Percentiles rank a stretch among this genome's conserved stretches.
Evolutionary conservation across 2,797 vertebrate species (phyloP).

Genomic region (Aulostomus chinensis): DNA sequence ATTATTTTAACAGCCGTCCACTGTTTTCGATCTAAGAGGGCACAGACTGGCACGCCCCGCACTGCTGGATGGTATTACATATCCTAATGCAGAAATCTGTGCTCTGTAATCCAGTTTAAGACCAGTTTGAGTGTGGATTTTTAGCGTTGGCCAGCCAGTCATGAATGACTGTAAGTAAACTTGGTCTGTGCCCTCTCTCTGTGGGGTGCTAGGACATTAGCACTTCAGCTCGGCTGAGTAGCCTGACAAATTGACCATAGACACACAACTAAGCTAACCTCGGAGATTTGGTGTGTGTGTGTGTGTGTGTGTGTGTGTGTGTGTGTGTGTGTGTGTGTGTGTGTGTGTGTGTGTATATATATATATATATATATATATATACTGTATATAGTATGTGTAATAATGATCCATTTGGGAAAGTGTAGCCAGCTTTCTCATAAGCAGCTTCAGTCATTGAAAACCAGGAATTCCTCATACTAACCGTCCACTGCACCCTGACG

Average conservation of each 20-base stretch:
- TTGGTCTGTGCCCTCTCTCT: slow-evolving; percentile 33
- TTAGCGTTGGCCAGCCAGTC: slow-evolving; percentile 27
- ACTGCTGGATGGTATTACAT: slow-evolving; percentile 18
- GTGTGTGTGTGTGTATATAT: no score
- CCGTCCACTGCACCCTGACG: slow-evolving; percentile 96
- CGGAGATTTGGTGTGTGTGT: neutral
- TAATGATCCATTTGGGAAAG: no score
- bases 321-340: no score
- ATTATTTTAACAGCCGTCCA: slow-evolving; percentile 75
- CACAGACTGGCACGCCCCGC: slow-evolving; percentile 63
- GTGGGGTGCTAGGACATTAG: slow-evolving; percentile 27
- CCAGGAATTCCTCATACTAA: slow-evolving; percentile 72
- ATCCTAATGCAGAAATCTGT: slow-evolving; percentile 18
- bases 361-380: no score
- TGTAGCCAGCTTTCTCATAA: no score
- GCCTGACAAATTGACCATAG: slow-evolving; percentile 47
- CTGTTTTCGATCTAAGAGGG: slow-evolving; percentile 70
- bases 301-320: neutral
- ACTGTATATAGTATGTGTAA: no score
- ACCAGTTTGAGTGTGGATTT: slow-evolving; percentile 18
- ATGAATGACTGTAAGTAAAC: neutral
- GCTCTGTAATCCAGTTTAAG: slow-evolving; percentile 19
- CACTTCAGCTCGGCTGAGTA: slow-evolving; percentile 37
- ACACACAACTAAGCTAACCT: slow-evolving; percentile 22
- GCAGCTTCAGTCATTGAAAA: no score